Evolutionary conservation across 1,140 invertebrate genomes (phyloP), one percentile per base, ranked within the genome.

Genomic region (Drosophila aff.): DNA sequence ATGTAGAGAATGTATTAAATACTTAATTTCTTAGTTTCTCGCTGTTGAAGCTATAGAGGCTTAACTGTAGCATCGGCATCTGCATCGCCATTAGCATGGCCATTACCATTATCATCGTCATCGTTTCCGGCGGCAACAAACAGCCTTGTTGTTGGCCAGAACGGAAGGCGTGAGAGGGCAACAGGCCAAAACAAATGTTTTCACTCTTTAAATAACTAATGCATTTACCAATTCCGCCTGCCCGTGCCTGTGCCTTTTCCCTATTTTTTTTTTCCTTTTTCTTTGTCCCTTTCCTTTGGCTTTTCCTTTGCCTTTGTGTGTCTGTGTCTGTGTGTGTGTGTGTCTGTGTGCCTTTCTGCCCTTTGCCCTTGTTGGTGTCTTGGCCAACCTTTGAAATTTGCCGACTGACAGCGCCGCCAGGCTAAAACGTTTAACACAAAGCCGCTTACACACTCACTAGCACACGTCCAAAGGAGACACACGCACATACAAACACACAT

Each of bases 191-290:
- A 66, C 67, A 79, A 79, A 79, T 73, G 77, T 79, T 79, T 79
- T 79, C 68, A 66, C 67, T 79, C 77, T 75, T 81, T 84, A 79
- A 89, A 89, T 90, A 90, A 72, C 85, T 81, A 90, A 89, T 87
- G 84, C 87, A 84, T 82, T 86, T 79, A 44, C 52, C 65, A 64
- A 64, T 64, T 62, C 31, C 36, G 55, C 31, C 33, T 31, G 7
- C 40, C 65, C 28, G 4, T 67, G 59, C 26, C 49, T 10, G 26
- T 16, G 21, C 43, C 47, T 21, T 44, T 66, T 21, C 28, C 46
- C 10, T 18, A 55, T 23, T 7, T 18, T 41, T 46, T 31, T 31
- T 11, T 3, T 16, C 11, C 23, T n/a, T 36, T 47, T 36, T 11
- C 13, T 16, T 62, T 46, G 49, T 11, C 23, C 36, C 18, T 41